Percentiles rank a stretch among this genome's conserved stretches.
These are phyloP conservation scores for Australoheros facetus DNA, from an alignment of 2,797 vertebrate genomes.

Conservation along the genomic window DNA sequence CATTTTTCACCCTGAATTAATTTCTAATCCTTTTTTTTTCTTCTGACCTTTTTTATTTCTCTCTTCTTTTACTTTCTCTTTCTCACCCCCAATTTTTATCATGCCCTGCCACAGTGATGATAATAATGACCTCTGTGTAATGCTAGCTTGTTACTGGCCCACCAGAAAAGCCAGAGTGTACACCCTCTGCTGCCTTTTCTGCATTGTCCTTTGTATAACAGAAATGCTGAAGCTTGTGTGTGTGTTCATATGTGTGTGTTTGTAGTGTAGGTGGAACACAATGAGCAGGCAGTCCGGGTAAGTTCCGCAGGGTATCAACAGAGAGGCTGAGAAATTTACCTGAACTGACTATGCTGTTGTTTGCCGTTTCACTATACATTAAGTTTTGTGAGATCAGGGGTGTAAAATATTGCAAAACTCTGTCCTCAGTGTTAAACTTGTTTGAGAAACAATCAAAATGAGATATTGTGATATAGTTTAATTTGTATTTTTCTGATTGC, in stretches of 20 bases:
- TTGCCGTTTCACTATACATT: neutral
- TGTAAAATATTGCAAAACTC: neutral
- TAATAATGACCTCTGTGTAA: conserved; percentile 73
- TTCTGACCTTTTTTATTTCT: conserved; percentile 21
- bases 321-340: conserved; percentile 51
- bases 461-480: neutral
- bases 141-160: conserved; percentile 65
- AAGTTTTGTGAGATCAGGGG: neutral
- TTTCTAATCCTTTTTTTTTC: conserved; percentile 22
- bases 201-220: conserved; percentile 68
- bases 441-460: neutral
- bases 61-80: conserved; percentile 35
- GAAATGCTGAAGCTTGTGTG: conserved; percentile 26
- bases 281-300: conserved; percentile 30
- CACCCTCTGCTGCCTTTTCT: conserved; percentile 61
- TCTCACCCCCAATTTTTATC: conserved; percentile 40
- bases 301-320: conserved; percentile 34
- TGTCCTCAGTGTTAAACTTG: neutral
- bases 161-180: conserved; percentile 61
- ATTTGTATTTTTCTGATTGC: neutral
- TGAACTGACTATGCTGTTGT: conserved; percentile 43
- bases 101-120: conserved; percentile 55
- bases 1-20: neutral
- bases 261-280: conserved; percentile 46
- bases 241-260: conserved; percentile 13